phyloP scores from a whole-genome alignment of 2,888 invertebrate genomes.

The Acheta domesticus region DNA sequence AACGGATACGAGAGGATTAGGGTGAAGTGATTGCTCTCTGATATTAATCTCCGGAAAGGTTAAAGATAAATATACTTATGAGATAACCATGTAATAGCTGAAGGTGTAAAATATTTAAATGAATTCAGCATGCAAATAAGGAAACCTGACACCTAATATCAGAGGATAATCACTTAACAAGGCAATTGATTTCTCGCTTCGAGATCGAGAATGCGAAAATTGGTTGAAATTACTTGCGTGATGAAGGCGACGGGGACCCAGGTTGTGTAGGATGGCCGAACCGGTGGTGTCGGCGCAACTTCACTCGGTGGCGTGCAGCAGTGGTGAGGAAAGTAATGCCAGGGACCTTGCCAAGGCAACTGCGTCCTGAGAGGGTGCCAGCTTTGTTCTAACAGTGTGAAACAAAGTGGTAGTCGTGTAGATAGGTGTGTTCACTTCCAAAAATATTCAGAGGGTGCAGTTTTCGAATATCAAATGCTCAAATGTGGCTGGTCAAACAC shows the following conservation, averaged over 20 bases:
- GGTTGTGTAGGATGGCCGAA: no score
- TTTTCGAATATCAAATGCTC: no score
- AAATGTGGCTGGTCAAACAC: no score
- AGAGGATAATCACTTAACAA: background rate
- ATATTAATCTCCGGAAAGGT: background rate
- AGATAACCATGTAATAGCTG: background rate
- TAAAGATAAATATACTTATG: background rate
- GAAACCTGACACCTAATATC: background rate
- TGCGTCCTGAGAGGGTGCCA: no score
- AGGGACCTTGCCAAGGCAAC: no score
- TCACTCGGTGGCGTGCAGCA: no score
- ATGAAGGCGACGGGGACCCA: background rate
- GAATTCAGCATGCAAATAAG: slow-evolving; percentile 18
- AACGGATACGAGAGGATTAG: background rate
- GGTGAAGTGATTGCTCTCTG: background rate
- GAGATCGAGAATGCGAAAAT: background rate
- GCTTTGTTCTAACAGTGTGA: no score
- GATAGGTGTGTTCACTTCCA: no score
- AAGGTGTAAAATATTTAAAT: slow-evolving; percentile 1
- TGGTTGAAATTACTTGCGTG: background rate
- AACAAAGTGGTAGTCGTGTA: no score
- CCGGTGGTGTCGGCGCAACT: no score
- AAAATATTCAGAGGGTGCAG: no score
- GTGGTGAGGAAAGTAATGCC: no score
- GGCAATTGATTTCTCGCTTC: background rate